A percentile compares a stretch with the other conserved stretches of the same genome.
phyloP scores from a whole-genome alignment of 2,888 invertebrate species.

The Drosophila dives region DNA sequence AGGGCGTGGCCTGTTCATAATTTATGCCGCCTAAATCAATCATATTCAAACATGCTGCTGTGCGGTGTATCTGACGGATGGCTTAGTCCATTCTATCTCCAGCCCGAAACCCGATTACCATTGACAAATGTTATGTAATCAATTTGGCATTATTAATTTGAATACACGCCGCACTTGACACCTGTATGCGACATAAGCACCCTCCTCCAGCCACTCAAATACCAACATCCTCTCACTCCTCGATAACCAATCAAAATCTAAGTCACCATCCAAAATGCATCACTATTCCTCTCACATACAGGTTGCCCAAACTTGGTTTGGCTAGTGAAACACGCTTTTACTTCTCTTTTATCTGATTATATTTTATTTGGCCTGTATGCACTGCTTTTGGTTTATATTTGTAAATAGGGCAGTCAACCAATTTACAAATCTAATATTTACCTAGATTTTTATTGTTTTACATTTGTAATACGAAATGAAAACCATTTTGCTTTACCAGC shows the following conservation, averaged over 20 bases:
- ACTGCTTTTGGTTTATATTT: slow-evolving; percentile 8
- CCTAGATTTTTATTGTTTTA: not conserved
- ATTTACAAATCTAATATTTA: slow-evolving; percentile 16
- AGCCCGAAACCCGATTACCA: slow-evolving; percentile 53
- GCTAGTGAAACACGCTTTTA: slow-evolving; percentile 31
- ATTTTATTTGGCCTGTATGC: not conserved
- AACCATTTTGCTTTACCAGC: not conserved
- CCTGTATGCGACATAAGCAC: slow-evolving; percentile 51
- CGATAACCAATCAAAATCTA: not conserved
- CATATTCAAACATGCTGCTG: slow-evolving; percentile 69
- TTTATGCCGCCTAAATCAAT: slow-evolving; percentile 72
- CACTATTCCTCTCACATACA: slow-evolving; percentile 17
- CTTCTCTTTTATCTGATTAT: slow-evolving; percentile 22
- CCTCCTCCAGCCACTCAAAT: not conserved
- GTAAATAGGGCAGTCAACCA: slow-evolving; percentile 22
- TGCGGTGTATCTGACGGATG: slow-evolving; percentile 49
- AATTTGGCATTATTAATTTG: slow-evolving; percentile 80
- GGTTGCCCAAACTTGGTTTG: slow-evolving; percentile 25
- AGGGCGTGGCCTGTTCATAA: slow-evolving; percentile 60
- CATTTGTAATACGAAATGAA: not conserved
- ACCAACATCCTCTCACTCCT: not conserved
- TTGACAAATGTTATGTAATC: slow-evolving; percentile 78
- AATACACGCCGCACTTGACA: slow-evolving; percentile 61
- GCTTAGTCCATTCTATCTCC: slow-evolving; percentile 33
- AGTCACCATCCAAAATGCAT: slow-evolving; percentile 27